These are phyloP conservation scores for Siphlonurus alternatus DNA, from an alignment of 2,888 invertebrate genomes.

Conservation along the genomic window DNA sequence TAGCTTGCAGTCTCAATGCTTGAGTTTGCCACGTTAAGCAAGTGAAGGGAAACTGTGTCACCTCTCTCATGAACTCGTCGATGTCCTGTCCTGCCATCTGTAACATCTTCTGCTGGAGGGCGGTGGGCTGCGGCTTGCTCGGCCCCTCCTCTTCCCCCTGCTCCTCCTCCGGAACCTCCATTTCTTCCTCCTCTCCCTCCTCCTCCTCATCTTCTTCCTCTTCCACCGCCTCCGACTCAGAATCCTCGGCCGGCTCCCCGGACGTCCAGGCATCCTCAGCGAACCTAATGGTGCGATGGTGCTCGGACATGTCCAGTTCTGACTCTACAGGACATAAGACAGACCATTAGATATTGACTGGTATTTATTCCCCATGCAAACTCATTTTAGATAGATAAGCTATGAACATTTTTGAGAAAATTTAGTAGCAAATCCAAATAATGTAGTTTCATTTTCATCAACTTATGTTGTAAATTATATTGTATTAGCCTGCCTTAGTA, in stretches of 20 bases:
- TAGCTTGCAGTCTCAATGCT: no score
- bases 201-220: slow-evolving; percentile 25
- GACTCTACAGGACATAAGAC: slow-evolving; percentile 20
- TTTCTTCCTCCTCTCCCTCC: slow-evolving; percentile 21
- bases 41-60: no score
- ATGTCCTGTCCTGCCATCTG: slow-evolving; percentile 83
- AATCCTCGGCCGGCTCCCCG: slow-evolving; percentile 25
- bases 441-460: no score
- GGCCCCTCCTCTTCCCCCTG: slow-evolving; percentile 3
- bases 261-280: slow-evolving; percentile 30
- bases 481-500: no score
- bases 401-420: no score
- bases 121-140: slow-evolving; percentile 41
- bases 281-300: slow-evolving; percentile 37
- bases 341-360: no score
- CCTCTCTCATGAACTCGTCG: slow-evolving; percentile 79
- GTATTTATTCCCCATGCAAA: no score
- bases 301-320: slow-evolving; percentile 19
- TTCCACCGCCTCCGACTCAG: slow-evolving; percentile 22
- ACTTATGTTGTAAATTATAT: no score
- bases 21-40: no score
- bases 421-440: no score
- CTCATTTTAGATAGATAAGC: no score
- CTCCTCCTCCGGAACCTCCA: slow-evolving; percentile 13
- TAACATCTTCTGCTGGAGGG: slow-evolving; percentile 71